Percentiles rank a stretch among this genome's conserved stretches.
These are phyloP conservation scores for Alcis repandata DNA, from an alignment of 2,888 invertebrate genomes.

Conservation along the genomic window DNA sequence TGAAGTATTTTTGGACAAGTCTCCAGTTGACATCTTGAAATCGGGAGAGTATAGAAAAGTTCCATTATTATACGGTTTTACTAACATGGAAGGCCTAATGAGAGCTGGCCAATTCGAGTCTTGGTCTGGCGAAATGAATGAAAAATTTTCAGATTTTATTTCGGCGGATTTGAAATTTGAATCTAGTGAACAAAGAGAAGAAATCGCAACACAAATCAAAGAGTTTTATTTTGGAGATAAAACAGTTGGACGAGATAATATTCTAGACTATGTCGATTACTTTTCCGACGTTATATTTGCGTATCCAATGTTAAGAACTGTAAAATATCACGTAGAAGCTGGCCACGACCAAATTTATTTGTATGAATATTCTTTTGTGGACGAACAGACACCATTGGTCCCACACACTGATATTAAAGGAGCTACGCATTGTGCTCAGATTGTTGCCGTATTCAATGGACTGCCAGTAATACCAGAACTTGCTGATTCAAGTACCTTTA, in stretches of 20 bases:
- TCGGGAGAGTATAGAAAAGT: conserved; percentile 55
- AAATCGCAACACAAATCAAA: conserved; percentile 55
- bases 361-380: conserved; percentile 58
- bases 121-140: conserved; percentile 62
- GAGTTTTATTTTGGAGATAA: conserved; percentile 58
- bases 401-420: conserved; percentile 52
- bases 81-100: conserved; percentile 65
- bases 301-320: conserved; percentile 49
- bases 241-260: conserved; percentile 46
- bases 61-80: conserved; percentile 63
- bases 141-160: conserved; percentile 66
- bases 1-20: conserved; percentile 58
- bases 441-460: conserved; percentile 48
- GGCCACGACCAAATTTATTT: conserved; percentile 56
- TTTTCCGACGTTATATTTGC: conserved; percentile 57
- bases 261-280: conserved; percentile 56
- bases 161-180: conserved; percentile 62
- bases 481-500: neutral
- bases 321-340: conserved; percentile 50
- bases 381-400: conserved; percentile 43
- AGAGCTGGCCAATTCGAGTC: conserved; percentile 52
- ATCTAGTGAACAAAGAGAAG: conserved; percentile 51
- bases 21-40: conserved; percentile 59
- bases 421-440: conserved; percentile 57
- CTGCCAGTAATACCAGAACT: conserved; percentile 29